Base-by-base conservation (phyloP, 2,113 vertebrate genomes). In the Mesembrinibis cayennensis region DNA sequence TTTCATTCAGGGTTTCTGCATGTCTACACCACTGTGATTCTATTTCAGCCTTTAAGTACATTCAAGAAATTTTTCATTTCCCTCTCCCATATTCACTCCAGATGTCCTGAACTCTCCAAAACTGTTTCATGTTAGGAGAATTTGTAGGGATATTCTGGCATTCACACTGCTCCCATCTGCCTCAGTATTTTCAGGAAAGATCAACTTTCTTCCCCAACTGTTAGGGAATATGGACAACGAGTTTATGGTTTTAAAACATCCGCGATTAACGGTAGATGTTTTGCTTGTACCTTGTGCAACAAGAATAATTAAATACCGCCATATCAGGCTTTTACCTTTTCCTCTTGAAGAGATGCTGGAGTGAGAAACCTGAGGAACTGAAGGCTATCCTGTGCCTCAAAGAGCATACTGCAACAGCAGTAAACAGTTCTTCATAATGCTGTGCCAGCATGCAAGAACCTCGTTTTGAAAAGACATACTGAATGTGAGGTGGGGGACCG, bases 1-100 rank as follows among this genome's bases (percentile, higher is more conserved):
- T 95, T 98, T 98, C 97, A 98, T 98, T 98, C 97, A 98, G 96
- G 94, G 95, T 96, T 97, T 97, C 96, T 97, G 82, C 86, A 67
- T 92, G 95, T 91, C 97, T 97, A 25, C 87, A 53, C 96, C 96
- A 97, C 94, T 49, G 66, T 59, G 87, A 97, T 98, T 97, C 98
- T 97, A 98, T 97, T 97, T 97, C 97, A 97, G 96, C 97, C 67
- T 86, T 91, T 90, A 89, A 98, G 86, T 94, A 80, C 95, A 93
- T 89, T 95, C 96, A 96, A 97, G 97, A 97, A 96, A 97, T 84
- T 82, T 89, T 97, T 96, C 97, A 96, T 96, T 96, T 95, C 93
- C 95, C 92, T 87, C 94, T 88, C 61, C 79, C 71, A 79, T 56
- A 74, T 95, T 96, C 61, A 66, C 82, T 94, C 95, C 97, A 97